Conservation (phyloP, 23 tunicate genomes). For the Trididemnum clinides region DNA sequence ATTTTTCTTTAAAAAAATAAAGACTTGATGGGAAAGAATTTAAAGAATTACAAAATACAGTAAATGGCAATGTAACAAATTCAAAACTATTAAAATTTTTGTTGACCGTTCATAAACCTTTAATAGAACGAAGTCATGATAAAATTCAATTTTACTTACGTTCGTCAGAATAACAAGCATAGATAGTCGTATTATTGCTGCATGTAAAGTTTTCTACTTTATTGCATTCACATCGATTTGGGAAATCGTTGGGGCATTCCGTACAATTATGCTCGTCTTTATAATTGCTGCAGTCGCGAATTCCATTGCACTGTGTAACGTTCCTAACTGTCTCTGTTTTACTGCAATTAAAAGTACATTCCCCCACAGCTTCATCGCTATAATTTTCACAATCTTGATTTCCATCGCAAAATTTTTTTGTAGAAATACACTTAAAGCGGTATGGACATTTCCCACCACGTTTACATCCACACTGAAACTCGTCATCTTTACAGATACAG, state of each 20-base stretch:
- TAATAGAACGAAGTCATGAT: not conserved
- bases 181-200: not conserved
- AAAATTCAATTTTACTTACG: not conserved
- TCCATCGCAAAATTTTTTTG: not conserved
- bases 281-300: not conserved
- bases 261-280: not conserved
- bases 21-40: no score
- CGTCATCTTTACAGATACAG: not conserved
- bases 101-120: not conserved
- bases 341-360: not conserved
- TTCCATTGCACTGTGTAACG: not conserved
- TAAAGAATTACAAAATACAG: no score
- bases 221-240: not conserved
- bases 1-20: not conserved
- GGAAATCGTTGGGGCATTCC: not conserved
- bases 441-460: not conserved
- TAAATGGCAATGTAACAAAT: no score
- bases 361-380: not conserved
- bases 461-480: not conserved
- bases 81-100: not conserved
- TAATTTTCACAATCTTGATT: slow-evolving; percentile 11
- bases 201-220: not conserved
- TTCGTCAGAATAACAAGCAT: not conserved
- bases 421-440: not conserved
- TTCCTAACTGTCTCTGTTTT: not conserved